phyloP scores from a whole-genome alignment of 1,140 invertebrate species.

The Ridgeia piscesae region DNA sequence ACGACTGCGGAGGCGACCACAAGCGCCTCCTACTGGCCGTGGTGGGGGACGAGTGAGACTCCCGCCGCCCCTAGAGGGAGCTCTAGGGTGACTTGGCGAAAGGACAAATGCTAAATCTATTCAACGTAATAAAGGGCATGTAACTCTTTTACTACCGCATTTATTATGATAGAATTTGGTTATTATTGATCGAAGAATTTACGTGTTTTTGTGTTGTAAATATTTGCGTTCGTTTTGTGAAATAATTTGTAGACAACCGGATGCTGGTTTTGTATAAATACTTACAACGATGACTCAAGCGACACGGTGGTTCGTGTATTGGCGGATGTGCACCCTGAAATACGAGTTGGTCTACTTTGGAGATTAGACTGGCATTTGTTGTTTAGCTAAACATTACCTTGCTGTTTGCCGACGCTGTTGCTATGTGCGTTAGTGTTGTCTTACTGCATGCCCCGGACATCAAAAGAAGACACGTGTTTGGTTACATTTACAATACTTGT shows the following conservation, averaged over 20 bases:
- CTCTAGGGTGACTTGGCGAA: neutral
- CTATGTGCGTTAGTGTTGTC: neutral
- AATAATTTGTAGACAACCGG: no score
- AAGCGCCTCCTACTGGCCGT: slow-evolving; percentile 41
- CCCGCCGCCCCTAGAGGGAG: neutral
- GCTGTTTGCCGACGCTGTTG: neutral
- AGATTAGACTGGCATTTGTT: neutral
- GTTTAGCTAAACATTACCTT: neutral
- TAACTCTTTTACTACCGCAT: neutral
- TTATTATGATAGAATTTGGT: no score
- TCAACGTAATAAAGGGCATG: neutral
- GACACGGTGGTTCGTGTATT: neutral
- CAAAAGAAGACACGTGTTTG: neutral
- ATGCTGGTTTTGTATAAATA: no score
- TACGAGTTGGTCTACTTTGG: neutral
- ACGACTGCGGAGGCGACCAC: slow-evolving; percentile 49
- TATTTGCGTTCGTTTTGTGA: no score
- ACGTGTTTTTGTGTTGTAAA: no score
- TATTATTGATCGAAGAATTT: no score
- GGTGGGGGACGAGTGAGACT: slow-evolving; percentile 26
- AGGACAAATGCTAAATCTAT: neutral
- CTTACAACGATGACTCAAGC: no score
- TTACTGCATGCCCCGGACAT: neutral
- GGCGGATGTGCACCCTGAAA: neutral
- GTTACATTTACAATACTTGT: neutral